Conservation (phyloP, 2,888 invertebrate genomes). For the Hypselothyrea guttata region DNA sequence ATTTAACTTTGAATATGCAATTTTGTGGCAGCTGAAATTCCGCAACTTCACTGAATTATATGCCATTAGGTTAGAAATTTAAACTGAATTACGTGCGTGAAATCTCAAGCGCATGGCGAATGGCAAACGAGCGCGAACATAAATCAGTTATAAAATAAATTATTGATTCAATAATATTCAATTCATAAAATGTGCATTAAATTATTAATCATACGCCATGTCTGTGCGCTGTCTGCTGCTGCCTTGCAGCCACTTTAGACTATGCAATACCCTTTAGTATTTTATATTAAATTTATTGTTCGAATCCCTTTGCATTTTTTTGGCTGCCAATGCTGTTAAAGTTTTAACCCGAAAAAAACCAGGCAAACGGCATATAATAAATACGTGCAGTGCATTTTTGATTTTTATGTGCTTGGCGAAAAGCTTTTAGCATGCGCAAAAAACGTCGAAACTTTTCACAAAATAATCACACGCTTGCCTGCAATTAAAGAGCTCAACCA, state of each 20-base stretch:
- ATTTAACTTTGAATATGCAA: constrained; percentile 39
- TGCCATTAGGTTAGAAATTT: constrained; percentile 39
- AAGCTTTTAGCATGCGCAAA: constrained; percentile 40
- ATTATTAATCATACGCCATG: constrained; percentile 40
- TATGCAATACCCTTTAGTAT: constrained; percentile 49
- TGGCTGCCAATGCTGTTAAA: constrained; percentile 41
- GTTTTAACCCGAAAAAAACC: constrained; percentile 57
- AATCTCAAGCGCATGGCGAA: constrained; percentile 10
- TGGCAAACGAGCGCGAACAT: constrained; percentile 18
- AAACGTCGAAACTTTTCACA: constrained; percentile 50
- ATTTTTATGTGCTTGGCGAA: constrained; percentile 38
- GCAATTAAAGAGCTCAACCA: constrained; percentile 65
- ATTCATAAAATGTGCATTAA: constrained; percentile 56
- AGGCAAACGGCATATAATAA: constrained; percentile 69
- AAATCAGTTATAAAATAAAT: constrained; percentile 55
- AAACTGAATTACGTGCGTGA: constrained; percentile 46
- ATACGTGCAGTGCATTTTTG: constrained; percentile 67
- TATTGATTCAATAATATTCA: constrained; percentile 59
- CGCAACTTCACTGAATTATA: constrained; percentile 36
- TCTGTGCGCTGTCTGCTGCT: neutral
- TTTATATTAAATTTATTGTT: too few species aligned
- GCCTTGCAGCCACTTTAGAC: constrained; percentile 29
- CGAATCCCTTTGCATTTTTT: too few species aligned
- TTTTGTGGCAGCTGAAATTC: constrained; percentile 20
- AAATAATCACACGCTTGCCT: constrained; percentile 66